Evolutionary conservation across 2,113 vertebrate species (phyloP).

Genomic region (Neopipo cinnamomea): DNA sequence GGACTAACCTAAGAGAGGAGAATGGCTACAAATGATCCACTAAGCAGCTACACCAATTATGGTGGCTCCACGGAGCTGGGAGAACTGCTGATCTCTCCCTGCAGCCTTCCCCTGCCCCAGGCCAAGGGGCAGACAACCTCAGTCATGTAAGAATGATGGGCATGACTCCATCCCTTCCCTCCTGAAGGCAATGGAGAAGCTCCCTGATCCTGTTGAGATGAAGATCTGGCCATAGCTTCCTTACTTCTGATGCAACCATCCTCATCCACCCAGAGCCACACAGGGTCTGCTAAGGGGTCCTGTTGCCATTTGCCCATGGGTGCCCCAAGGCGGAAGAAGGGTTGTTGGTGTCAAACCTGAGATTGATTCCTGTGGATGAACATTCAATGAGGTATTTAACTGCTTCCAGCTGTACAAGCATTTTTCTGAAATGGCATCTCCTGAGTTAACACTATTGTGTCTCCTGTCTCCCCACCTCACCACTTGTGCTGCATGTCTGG

Average conservation of each 20-base stretch:
- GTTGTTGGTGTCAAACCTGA: not conserved
- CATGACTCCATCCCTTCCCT: not conserved
- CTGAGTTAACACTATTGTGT: not conserved
- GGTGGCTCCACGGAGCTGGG: not conserved
- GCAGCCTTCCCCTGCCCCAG: not conserved
- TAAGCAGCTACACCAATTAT: not conserved
- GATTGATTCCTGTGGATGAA: not conserved
- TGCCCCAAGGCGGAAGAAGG: not conserved
- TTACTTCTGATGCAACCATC: rapidly evolving
- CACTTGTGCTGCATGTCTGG: not conserved
- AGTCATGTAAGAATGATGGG: not conserved
- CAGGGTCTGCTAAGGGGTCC: not conserved
- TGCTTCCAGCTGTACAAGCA: not conserved
- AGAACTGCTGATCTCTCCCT: not conserved
- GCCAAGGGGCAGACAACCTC: not conserved
- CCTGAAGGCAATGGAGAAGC: not conserved
- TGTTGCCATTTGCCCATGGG: not conserved
- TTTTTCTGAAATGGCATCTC: not conserved
- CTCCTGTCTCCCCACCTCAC: not conserved
- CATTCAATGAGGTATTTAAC: not conserved
- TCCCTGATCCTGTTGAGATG: not conserved
- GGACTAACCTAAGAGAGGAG: not conserved
- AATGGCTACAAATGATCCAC: not conserved
- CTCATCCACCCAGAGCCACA: not conserved
- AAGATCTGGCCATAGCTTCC: not conserved